Base-by-base conservation (phyloP, 2,797 vertebrate genomes). In the Poeciliopsis presidionis region DNA sequence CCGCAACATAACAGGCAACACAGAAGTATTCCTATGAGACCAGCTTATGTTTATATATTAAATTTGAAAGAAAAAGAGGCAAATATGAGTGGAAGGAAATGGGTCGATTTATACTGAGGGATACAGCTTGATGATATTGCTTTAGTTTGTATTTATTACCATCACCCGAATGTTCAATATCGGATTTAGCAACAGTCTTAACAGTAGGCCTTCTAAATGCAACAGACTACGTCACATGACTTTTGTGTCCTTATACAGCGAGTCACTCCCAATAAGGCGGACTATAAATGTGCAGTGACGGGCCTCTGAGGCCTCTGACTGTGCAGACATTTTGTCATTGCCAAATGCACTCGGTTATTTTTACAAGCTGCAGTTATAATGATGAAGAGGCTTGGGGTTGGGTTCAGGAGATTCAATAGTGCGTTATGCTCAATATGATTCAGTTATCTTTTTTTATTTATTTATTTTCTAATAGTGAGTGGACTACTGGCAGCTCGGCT, bases 281-380 rank as follows among this genome's bases (percentile, higher is more conserved):
- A 77, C 88, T 87, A 87, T 79, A 86, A 91, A 90, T 90, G 89
- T 84, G 84, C 86, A 81, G 82, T 80, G 92, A 87, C 78, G 36
- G 55, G 77, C 80, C 87, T 90, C 80, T 71, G 81, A 91, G 87
- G 88, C 81, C 76, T 90, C 86, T 88, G 90, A 90, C 90, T 87
- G 83, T 87, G 84, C 90, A 84, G 89, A 89, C 87, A 70, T 82
- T 88, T 82, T 88, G 87, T 90, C 89, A 84, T 87, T 88, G 86
- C 88, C 90, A 90, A 90, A 90, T 91, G 91, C 84, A 88, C 84
- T 85, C 53, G 57, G 91, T 90, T 93, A 93, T 94, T 91, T 94
- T 92, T 91, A 90, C 85, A 90, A 71, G 75, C 87, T 65, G 84
- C 82, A 86, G 87, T 81, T 88, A 73, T 85, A 85, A 90, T 81